phyloP scores from a whole-genome alignment of 2,888 invertebrate species.

The Microctonus hyperodae region DNA sequence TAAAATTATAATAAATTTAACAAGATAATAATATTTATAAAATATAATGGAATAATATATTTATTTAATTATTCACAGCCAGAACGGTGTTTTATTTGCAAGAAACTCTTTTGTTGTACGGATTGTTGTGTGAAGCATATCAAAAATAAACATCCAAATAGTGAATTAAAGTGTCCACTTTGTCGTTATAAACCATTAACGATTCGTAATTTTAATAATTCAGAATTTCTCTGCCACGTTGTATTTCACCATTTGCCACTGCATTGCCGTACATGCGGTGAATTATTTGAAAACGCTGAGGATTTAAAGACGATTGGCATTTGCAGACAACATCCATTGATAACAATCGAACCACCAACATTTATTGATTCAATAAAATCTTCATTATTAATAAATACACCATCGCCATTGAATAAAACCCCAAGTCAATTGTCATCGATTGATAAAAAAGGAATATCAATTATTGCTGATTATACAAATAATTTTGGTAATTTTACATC shows the following conservation, averaged over 20 bases:
- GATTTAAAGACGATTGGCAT: constrained; percentile 45
- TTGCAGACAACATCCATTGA: constrained; percentile 38
- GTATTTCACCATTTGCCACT: constrained; percentile 52
- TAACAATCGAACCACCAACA: neutral
- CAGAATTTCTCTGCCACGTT: constrained; percentile 48
- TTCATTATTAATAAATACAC: constrained; percentile 33
- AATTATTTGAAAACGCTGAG: constrained; percentile 41
- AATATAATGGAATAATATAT: neutral
- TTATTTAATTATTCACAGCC: constrained; percentile 36
- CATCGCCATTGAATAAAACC: constrained; percentile 30
- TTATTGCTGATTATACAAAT: constrained; percentile 34
- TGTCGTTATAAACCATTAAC: constrained; percentile 46
- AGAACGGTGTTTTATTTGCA: constrained; percentile 50
- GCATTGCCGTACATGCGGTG: constrained; percentile 49
- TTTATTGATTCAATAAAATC: constrained; percentile 5
- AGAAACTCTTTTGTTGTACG: constrained; percentile 53
- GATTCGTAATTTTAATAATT: constrained; percentile 43
- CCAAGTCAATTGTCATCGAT: constrained; percentile 6
- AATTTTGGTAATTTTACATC: constrained; percentile 42
- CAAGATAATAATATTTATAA: neutral
- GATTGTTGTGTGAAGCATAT: constrained; percentile 51
- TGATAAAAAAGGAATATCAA: constrained; percentile 25
- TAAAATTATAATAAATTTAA: neutral
- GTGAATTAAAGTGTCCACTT: constrained; percentile 48
- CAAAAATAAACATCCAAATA: constrained; percentile 46